A percentile compares a stretch with the other conserved stretches of the same genome.
Conservation (phyloP, 2,797 vertebrate genomes). For the Rhabdomys pumilio region DNA sequence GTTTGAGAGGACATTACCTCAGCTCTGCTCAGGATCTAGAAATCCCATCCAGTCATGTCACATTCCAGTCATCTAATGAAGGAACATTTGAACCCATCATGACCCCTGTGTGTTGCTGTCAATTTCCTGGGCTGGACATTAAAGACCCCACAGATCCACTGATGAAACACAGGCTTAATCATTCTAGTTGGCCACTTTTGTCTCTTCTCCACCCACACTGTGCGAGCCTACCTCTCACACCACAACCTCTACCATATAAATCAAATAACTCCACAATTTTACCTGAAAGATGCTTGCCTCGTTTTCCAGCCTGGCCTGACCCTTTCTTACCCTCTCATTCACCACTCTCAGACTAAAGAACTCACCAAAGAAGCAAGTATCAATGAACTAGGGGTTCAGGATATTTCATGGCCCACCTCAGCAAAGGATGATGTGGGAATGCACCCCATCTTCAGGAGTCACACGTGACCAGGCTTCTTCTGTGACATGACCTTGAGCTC, state of each 20-base stretch:
- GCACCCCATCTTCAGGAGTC: background rate
- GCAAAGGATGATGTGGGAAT: too few species aligned
- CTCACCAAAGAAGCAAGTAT: background rate
- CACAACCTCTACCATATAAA: background rate
- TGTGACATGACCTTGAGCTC: background rate
- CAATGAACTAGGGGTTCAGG: background rate
- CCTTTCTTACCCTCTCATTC: background rate
- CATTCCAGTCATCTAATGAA: conserved; percentile 82
- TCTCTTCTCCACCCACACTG: conserved; percentile 77
- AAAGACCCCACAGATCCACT: conserved; percentile 82
- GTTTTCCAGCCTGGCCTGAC: conserved; percentile 69
- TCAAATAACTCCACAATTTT: conserved; percentile 47
- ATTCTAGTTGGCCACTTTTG: conserved; percentile 82
- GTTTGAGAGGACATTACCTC: conserved; percentile 66
- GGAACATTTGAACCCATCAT: conserved; percentile 86
- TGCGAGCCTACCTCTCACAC: conserved; percentile 76
- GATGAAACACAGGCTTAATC: conserved; percentile 83
- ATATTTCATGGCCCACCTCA: background rate
- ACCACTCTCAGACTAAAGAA: background rate
- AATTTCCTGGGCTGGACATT: conserved; percentile 19
- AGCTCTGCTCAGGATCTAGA: conserved; percentile 79
- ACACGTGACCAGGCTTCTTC: rapidly evolving
- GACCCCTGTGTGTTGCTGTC: conserved; percentile 78
- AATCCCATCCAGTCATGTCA: conserved; percentile 75
- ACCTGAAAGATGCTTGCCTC: conserved; percentile 63